A percentile compares a stretch with the other conserved stretches of the same genome.
Evolutionary conservation across 2,113 vertebrate species (phyloP).

Genomic region (Okapia johnstoni): DNA sequence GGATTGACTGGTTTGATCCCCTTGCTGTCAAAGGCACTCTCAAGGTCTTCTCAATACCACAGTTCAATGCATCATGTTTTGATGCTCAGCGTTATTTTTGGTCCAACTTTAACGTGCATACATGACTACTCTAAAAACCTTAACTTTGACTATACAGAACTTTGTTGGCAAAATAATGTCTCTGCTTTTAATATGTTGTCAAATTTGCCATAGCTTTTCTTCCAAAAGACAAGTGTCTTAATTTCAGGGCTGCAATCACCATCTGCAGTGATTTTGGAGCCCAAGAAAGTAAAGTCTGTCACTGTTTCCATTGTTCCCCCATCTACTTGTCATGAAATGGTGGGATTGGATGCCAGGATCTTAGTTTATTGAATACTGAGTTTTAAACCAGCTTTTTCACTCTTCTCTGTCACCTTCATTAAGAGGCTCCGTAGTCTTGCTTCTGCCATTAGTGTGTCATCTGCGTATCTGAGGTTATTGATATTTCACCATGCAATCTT

Average conservation of each 20-base stretch:
- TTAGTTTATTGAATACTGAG: neutral
- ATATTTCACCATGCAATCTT: neutral
- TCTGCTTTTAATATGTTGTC: neutral
- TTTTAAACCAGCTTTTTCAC: neutral
- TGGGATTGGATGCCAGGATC: neutral
- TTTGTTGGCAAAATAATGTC: neutral
- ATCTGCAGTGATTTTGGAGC: neutral
- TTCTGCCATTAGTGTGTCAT: neutral
- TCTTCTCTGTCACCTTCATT: neutral
- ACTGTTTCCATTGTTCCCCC: neutral
- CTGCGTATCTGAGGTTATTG: neutral
- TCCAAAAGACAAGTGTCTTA: neutral
- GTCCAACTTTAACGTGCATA: neutral
- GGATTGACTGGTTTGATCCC: neutral
- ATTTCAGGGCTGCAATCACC: neutral
- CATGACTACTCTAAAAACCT: neutral
- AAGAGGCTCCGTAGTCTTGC: neutral
- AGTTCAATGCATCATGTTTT: neutral
- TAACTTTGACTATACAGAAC: neutral
- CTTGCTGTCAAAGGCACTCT: neutral
- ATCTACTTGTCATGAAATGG: neutral
- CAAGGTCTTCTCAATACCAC: neutral
- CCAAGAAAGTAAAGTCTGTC: neutral
- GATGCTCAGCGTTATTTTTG: neutral
- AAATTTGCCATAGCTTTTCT: neutral